Evolutionary conservation across 1,140 invertebrate species (phyloP), one percentile per base, ranked within the genome.

Genomic region (Neodiprion virginianus): DNA sequence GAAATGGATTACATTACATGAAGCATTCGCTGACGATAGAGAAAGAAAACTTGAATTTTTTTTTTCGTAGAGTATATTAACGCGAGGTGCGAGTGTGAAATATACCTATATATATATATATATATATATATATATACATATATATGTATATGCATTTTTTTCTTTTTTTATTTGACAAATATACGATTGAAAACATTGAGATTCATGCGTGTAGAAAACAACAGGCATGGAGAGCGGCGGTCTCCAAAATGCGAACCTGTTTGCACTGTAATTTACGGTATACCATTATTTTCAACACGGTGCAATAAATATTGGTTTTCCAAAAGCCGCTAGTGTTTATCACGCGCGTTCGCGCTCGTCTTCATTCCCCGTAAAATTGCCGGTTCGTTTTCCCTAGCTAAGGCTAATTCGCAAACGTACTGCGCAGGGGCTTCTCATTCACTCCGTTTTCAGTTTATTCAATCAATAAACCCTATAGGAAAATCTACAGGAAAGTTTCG

Each of bases 281-380:
- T 47, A 14, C 3, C 67, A 69, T 69, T 69, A 69, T 69, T 69
- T 69, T 69, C 67, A 11, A 69, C 67, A 21, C 67, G 67, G 67
- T 69, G 21, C 67, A 11, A 69, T 69, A 69, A 69, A 69, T 69
- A 69, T 69, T 69, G 67, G 67, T 69, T 69, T 69, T 69, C 67
- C 67, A 23, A 69, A 69, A 69, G 67, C 67, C 17, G 21, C 40
- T 12, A 69, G 40, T 69, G 67, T 69, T 69, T 69, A 69, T 69
- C 67, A 69, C 67, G 67, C 61, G 12, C 14, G 23, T 12, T 61
- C 53, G 53, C 53, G 53, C 7, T 69, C 67, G 17, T 69, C 17
- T 69, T 69, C 9, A 47, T 12, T 23, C 21, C 3, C 4, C 12
- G 11, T 69, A 23, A 69, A 69, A 69, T 69, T 69, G 53, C 40